phyloP scores from a whole-genome alignment of 2,888 invertebrate species.

The Eurois occulta region DNA sequence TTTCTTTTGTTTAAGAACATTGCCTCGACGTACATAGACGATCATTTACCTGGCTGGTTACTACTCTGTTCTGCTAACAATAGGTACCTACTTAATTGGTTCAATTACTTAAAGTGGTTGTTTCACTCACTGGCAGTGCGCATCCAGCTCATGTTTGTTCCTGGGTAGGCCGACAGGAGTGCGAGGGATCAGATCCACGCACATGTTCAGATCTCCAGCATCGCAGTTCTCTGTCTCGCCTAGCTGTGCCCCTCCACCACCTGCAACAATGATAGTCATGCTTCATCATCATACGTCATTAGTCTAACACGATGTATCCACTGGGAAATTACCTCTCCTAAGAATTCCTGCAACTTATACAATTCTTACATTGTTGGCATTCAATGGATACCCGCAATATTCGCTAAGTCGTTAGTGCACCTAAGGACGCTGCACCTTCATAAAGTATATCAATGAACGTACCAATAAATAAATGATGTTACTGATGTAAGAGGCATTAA shows the following conservation, averaged over 20 bases:
- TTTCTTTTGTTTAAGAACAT: neutral
- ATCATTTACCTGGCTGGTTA: neutral
- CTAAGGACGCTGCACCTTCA: neutral
- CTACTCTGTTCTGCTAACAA: neutral
- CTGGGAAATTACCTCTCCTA: neutral
- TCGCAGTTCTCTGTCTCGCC: conserved; percentile 83
- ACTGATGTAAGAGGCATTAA: neutral
- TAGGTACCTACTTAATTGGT: neutral
- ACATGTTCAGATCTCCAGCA: conserved; percentile 78
- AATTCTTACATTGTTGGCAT: neutral
- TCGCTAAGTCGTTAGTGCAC: neutral
- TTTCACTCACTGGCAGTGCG: conserved; percentile 83
- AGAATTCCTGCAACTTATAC: neutral
- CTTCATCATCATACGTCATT: neutral
- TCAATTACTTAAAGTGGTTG: neutral
- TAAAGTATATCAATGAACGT: neutral
- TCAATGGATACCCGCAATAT: neutral
- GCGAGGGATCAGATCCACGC: conserved; percentile 81
- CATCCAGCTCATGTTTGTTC: conserved; percentile 82
- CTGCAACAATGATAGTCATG: conserved; percentile 66
- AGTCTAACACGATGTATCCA: neutral
- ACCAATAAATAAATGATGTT: neutral
- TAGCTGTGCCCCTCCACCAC: conserved; percentile 79
- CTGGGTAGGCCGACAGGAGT: conserved; percentile 84
- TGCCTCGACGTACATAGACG: neutral